These are phyloP conservation scores for Adrianichthys oophorus DNA, from an alignment of 2,797 vertebrate species.

Conservation along the genomic window DNA sequence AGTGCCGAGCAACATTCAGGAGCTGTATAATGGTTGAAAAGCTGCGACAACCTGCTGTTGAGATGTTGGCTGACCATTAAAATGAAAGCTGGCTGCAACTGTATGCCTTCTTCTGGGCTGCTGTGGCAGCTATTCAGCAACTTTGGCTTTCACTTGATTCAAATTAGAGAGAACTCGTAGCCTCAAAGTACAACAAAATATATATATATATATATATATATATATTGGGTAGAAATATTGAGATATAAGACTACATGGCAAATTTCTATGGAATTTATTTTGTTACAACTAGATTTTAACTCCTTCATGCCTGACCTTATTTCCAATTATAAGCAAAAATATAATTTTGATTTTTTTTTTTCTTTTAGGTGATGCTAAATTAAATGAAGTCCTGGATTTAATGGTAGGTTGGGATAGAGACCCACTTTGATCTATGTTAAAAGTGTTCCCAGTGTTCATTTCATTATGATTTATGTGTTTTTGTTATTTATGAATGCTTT, in stretches of 20 bases:
- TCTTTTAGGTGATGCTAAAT: too few relatives aligned
- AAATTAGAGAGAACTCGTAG: constrained; percentile 41
- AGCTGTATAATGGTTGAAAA: constrained; percentile 66
- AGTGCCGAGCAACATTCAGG: constrained; percentile 63
- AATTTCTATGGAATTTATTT: constrained; percentile 23
- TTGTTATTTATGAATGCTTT: constrained; percentile 1
- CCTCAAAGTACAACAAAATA: constrained; percentile 22
- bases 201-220: too few relatives aligned
- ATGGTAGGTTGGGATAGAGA: too few relatives aligned
- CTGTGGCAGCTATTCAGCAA: constrained; percentile 54
- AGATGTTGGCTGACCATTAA: constrained; percentile 58
- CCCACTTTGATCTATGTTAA: too few relatives aligned
- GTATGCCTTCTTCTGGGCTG: constrained; percentile 40
- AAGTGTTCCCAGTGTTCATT: too few relatives aligned
- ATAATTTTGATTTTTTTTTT: too few relatives aligned
- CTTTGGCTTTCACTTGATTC: constrained; percentile 57
- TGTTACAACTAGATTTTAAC: constrained; percentile 31
- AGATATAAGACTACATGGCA: constrained; percentile 1
- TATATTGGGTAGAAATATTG: constrained; percentile 1
- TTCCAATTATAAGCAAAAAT: too few relatives aligned
- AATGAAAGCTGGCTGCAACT: constrained; percentile 57
- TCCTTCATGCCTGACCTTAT: neutral
- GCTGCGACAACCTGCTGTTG: constrained; percentile 70
- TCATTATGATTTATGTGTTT: neutral
- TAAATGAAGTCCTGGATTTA: too few relatives aligned